Percentiles rank a stretch among this genome's conserved stretches.
Evolutionary conservation across 2,113 vertebrate genomes (phyloP).

Genomic region (Trogon surrucura): DNA sequence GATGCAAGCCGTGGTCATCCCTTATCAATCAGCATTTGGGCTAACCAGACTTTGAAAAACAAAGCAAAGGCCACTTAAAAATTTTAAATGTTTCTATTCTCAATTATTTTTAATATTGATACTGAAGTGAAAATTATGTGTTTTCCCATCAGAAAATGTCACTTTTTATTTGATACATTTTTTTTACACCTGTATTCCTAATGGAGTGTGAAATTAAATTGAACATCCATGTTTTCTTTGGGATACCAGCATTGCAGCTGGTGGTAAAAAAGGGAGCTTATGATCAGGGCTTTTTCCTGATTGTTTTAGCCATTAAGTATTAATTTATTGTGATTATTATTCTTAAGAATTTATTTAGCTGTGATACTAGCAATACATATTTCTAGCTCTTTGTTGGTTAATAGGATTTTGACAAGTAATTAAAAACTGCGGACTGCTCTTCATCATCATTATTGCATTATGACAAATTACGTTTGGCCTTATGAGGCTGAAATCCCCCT

Average conservation of each 20-base stretch:
- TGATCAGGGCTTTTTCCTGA: not conserved
- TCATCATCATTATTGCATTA: not conserved
- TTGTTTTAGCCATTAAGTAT: not conserved
- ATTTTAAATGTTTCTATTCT: not conserved
- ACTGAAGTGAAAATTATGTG: not conserved
- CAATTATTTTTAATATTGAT: not conserved
- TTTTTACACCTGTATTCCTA: constrained; percentile 36
- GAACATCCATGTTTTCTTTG: not conserved
- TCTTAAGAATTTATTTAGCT: not conserved
- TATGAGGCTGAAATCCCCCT: not conserved
- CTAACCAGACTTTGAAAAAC: not conserved
- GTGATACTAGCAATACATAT: not conserved
- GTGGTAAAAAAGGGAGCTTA: not conserved
- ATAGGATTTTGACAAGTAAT: not conserved
- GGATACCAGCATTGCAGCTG: not conserved
- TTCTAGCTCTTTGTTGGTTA: not conserved
- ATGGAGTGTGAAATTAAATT: constrained; percentile 23
- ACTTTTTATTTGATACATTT: constrained; percentile 1
- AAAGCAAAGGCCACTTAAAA: not conserved
- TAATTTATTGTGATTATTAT: not conserved
- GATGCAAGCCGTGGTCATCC: not conserved
- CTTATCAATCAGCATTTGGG: not conserved
- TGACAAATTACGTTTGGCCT: not conserved
- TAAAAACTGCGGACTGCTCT: not conserved
- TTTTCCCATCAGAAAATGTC: not conserved